A percentile compares a stretch with the other conserved stretches of the same genome.
These are phyloP conservation scores for Drosophila monieri DNA, from an alignment of 2,888 invertebrate species.

Conservation along the genomic window DNA sequence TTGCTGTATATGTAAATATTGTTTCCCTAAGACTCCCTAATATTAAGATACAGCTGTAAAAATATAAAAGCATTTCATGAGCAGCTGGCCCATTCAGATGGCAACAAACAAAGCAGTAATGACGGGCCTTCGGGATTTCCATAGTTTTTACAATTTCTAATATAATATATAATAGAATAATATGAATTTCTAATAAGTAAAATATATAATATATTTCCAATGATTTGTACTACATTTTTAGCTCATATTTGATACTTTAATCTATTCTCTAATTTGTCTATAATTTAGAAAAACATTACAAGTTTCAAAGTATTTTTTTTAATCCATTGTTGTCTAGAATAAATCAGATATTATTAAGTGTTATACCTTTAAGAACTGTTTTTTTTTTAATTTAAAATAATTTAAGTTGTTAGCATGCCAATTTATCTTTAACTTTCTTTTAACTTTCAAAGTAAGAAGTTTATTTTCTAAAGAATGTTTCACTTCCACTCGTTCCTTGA, in stretches of 20 bases:
- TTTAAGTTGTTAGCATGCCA: background rate
- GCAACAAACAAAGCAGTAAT: background rate
- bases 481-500: background rate
- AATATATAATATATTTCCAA: no score
- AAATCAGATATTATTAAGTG: no score
- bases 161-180: no score
- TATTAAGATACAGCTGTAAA: slow-evolving; percentile 2
- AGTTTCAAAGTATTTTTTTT: no score
- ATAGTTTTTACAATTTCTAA: background rate
- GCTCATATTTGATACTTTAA: no score
- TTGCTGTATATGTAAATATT: background rate
- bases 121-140: background rate
- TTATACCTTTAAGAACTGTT: no score
- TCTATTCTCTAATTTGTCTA: no score
- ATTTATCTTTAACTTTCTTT: background rate
- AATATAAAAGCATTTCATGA: background rate
- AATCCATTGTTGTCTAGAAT: no score
- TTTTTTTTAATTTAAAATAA: background rate
- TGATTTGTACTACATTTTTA: no score
- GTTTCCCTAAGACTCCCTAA: background rate
- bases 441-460: background rate
- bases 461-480: background rate
- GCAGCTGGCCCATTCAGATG: background rate
- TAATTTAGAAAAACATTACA: no score
- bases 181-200: no score